These are phyloP conservation scores for Larimichthys crocea DNA, from an alignment of 2,113 vertebrate genomes.

Conservation along the genomic window DNA sequence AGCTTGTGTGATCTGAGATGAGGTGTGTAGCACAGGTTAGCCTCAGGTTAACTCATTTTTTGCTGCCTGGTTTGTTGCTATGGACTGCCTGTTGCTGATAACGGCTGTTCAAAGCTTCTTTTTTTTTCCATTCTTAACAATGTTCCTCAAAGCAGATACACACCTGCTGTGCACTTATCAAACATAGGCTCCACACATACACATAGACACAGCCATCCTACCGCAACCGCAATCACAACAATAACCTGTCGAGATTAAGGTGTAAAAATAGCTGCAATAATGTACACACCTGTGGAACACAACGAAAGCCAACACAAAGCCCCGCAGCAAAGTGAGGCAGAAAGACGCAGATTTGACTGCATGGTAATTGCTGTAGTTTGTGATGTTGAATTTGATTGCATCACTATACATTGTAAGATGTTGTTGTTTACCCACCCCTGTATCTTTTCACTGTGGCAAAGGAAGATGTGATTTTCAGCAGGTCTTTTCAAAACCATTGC, in stretches of 20 bases:
- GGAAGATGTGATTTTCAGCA: constrained; percentile 1
- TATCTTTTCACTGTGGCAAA: background rate
- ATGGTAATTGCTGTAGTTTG: background rate
- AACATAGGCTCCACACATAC: constrained; percentile 18
- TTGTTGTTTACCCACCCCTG: background rate
- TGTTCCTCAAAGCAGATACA: constrained; percentile 52
- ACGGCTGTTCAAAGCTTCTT: constrained; percentile 63
- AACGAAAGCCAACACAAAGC: constrained; percentile 25
- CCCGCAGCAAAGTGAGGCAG: constrained; percentile 10
- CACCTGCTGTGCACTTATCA: constrained; percentile 56
- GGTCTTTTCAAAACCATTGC: constrained; percentile 49
- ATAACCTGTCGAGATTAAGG: constrained; percentile 17
- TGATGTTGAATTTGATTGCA: constrained; percentile 23
- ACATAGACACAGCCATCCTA: constrained; percentile 34
- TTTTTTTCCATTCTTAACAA: constrained; percentile 46
- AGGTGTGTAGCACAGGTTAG: constrained; percentile 28
- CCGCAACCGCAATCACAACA: constrained; percentile 24
- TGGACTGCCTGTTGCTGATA: constrained; percentile 74
- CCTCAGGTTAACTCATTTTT: constrained; percentile 18
- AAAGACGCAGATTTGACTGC: background rate
- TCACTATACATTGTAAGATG: constrained; percentile 12
- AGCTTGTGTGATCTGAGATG: constrained; percentile 45
- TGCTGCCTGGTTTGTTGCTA: constrained; percentile 54
- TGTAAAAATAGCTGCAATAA: constrained; percentile 39
- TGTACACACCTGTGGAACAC: constrained; percentile 26